Evolutionary conservation across 2,797 vertebrate genomes (phyloP).

Genomic region (Okamejei kenojei): DNA sequence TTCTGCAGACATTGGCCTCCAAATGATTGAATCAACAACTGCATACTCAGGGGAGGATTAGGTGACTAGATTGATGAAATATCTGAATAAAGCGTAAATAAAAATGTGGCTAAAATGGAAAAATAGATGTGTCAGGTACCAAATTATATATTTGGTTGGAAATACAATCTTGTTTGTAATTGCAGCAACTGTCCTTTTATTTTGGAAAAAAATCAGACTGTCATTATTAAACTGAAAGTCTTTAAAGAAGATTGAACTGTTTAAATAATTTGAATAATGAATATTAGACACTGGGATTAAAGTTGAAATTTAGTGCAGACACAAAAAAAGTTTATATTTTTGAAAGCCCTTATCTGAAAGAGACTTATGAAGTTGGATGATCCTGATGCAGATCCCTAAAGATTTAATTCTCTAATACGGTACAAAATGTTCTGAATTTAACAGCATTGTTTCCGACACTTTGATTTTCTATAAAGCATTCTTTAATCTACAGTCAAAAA

Average conservation of each 20-base stretch:
- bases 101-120: not conserved
- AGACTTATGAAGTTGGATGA: not conserved
- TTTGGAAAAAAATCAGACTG: not conserved
- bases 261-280: not conserved
- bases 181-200: not conserved
- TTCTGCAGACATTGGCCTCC: constrained; percentile 3
- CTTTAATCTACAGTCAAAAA: not conserved
- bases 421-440: not conserved
- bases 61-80: not conserved
- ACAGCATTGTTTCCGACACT: not conserved
- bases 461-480: not conserved
- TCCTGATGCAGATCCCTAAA: not conserved
- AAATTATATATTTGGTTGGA: not conserved
- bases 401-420: not conserved
- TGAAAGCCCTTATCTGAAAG: not conserved
- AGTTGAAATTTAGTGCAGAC: not conserved
- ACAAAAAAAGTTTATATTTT: not conserved
- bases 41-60: not conserved
- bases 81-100: not conserved
- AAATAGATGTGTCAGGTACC: not conserved
- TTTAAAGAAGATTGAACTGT: not conserved
- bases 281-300: not conserved
- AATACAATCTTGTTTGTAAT: not conserved
- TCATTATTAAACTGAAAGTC: not conserved
- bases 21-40: constrained; percentile 2